These are phyloP conservation scores for Coreoperca whiteheadi DNA, from an alignment of 2,113 vertebrate species.

Conservation along the genomic window DNA sequence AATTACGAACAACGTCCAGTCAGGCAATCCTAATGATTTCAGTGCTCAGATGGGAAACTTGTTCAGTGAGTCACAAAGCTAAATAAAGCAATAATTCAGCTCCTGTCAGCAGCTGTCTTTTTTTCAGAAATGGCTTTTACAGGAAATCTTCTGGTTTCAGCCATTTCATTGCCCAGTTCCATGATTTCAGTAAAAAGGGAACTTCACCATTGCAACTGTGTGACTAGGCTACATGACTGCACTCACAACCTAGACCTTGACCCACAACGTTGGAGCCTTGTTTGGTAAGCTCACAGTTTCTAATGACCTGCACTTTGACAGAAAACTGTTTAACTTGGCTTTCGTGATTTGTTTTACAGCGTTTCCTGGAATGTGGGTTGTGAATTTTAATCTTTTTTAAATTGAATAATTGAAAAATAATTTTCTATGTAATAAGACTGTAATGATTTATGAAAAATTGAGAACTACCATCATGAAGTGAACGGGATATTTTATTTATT, in stretches of 20 bases:
- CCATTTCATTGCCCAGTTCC: constrained; percentile 39
- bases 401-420: neutral
- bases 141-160: constrained; percentile 63
- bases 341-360: neutral
- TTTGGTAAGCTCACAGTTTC: constrained; percentile 44
- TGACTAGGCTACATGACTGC: constrained; percentile 17
- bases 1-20: neutral
- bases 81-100: neutral
- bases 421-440: neutral
- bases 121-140: constrained; percentile 33
- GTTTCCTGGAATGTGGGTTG: neutral
- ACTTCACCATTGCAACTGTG: constrained; percentile 31
- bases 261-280: neutral
- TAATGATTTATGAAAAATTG: neutral
- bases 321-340: constrained; percentile 27
- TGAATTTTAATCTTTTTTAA: neutral
- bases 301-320: constrained; percentile 10
- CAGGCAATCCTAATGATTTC: neutral
- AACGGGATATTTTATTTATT: neutral
- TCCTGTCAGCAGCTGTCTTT: constrained; percentile 43
- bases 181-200: constrained; percentile 71
- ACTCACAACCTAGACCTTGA: constrained; percentile 12
- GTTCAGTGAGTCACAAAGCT: neutral
- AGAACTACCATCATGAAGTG: neutral
- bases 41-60: neutral